Base-by-base conservation (phyloP, 2,113 vertebrate species). In the Falco punctatus region DNA sequence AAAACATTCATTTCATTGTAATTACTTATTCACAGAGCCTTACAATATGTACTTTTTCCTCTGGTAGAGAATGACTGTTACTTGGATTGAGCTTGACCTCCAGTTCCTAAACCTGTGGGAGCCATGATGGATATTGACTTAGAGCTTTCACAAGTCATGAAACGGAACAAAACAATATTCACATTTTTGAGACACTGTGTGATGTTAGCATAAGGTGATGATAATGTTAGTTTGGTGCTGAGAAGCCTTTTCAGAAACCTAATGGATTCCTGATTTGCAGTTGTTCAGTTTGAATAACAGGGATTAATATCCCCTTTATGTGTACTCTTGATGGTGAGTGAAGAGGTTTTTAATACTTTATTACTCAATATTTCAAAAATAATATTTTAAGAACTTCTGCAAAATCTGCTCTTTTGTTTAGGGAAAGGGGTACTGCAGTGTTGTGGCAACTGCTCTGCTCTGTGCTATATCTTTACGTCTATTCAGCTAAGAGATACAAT, bases 1-100 rank as follows among this genome's bases (percentile, higher is more conserved):
- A 78, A 95, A 96, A 86, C 67, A 79, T 96, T 92, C 1, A 92
- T 95, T 92, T 90, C 8, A 10, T 81, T 84, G 11, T 81, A 83
- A 94, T 90, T 61, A 48, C 46, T 86, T 81, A 85, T 90, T 92
- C 62, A n/a, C 42, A 22, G 55, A 16, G 13, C 38, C 57, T 81
- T 92, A 71, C 26, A 72, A 11, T 83, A 49, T 55, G 33, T 74
- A 94, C n/a, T n/a, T 91, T 79, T 73, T 69, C 64, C 23, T 92
- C 33, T 69, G 24, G 22, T 42, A 77, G 52, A 8, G 42, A 74
- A 10, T 42, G 81, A 32, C 32, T 94, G 35, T 72, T 86, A 48
- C 52, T 94, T 92, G 66, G 16, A 61, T 38, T 64, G 33, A 69
- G 27, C 48, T 81, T 94, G 58, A 65, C 42, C 40, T 81, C 17